Conservation (phyloP, 1,140 invertebrate genomes). For the Aphis craccivora region DNA sequence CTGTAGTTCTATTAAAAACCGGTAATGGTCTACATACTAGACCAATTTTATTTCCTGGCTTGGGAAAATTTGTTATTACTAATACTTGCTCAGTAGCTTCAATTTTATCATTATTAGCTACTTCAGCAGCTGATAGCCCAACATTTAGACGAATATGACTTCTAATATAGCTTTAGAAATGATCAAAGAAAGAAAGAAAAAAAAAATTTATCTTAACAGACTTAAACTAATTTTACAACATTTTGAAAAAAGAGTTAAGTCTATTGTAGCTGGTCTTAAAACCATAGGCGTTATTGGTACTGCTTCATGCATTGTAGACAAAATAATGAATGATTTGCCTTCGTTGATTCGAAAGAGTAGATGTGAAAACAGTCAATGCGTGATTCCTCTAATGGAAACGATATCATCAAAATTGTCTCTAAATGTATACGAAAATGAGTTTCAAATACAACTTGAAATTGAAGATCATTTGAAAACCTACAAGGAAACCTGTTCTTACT, state of each 20-base stretch:
- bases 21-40: constrained; percentile 16
- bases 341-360: not conserved
- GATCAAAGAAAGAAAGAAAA: not conserved
- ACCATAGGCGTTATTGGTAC: not conserved
- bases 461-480: not conserved
- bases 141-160: not conserved
- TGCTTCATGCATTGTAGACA: constrained; percentile 1
- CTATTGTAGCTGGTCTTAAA: not conserved
- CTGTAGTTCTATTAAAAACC: not conserved
- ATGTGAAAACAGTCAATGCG: not conserved
- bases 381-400: not conserved
- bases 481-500: not conserved
- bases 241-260: constrained; percentile 4
- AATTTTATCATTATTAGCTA: constrained; percentile 18
- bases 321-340: constrained; percentile 20
- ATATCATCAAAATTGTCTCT: constrained; percentile 16
- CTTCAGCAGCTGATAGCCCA: constrained; percentile 6
- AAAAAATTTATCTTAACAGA: constrained; percentile 1
- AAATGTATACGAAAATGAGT: constrained; percentile 4
- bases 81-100: constrained; percentile 35
- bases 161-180: constrained; percentile 1
- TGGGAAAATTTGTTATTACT: constrained; percentile 2
- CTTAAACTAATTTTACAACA: not conserved
- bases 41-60: constrained; percentile 24
- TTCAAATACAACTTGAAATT: not conserved